Percentiles rank a stretch among this genome's conserved stretches.
Conservation (phyloP, 2,888 invertebrate species). For the Oligia fasciuncula region DNA sequence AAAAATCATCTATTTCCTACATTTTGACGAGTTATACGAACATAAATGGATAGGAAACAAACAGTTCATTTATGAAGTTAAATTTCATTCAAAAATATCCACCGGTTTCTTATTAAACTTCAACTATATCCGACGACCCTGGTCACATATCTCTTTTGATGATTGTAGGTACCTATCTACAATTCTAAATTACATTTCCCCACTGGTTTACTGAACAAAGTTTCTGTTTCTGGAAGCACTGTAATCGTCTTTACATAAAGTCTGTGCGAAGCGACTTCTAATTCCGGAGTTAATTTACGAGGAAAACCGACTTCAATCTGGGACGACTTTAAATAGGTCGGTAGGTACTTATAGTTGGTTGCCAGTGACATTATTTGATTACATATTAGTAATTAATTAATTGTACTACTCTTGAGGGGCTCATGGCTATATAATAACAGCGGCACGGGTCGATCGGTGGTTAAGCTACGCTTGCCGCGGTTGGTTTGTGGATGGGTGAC, state of each 20-base stretch:
- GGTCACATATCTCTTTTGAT: no score
- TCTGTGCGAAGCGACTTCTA: background rate
- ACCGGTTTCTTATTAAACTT: no score
- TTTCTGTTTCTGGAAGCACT: constrained; percentile 6
- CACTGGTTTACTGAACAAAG: background rate
- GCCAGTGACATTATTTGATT: background rate
- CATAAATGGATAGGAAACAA: no score
- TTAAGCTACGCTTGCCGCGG: no score
- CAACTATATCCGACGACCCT: no score
- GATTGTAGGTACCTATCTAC: background rate
- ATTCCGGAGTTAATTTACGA: constrained; percentile 14
- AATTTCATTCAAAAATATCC: no score
- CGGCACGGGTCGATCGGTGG: no score
- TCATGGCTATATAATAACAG: no score
- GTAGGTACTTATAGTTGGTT: background rate
- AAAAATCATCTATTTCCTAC: no score
- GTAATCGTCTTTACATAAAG: constrained; percentile 2
- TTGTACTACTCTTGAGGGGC: background rate
- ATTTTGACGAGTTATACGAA: no score
- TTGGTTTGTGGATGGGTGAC: no score
- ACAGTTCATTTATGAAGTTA: no score
- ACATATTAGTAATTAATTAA: background rate
- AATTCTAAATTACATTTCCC: background rate
- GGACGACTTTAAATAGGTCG: constrained; percentile 9
- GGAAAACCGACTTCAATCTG: background rate